Conservation (phyloP, 2,113 vertebrate genomes). For the Ageneiosus marmoratus region DNA sequence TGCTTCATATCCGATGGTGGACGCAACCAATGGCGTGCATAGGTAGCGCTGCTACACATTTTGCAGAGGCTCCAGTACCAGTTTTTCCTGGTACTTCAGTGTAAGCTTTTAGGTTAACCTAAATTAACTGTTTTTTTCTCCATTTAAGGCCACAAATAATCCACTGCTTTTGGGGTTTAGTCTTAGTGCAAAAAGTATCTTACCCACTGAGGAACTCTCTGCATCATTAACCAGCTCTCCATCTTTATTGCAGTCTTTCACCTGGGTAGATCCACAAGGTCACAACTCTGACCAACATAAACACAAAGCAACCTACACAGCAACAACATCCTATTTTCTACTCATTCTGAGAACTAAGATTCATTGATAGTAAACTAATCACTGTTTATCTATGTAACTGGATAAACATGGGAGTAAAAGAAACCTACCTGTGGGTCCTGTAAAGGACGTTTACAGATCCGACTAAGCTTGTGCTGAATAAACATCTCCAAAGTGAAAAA, state of each 20-base stretch:
- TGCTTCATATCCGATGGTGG: too few species aligned
- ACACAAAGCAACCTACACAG: not conserved
- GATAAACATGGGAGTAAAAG: not conserved
- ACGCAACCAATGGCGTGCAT: too few species aligned
- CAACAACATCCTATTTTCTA: not conserved
- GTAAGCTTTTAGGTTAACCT: not conserved
- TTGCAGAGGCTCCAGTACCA: too few species aligned
- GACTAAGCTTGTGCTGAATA: conserved; percentile 92
- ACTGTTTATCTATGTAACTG: not conserved
- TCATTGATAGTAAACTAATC: not conserved
- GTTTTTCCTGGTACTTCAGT: too few species aligned
- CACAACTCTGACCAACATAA: conserved; percentile 14
- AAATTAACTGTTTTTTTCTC: not conserved
- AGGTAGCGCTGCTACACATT: too few species aligned
- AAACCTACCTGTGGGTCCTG: conserved; percentile 53
- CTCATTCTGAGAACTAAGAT: not conserved
- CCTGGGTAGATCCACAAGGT: conserved; percentile 53
- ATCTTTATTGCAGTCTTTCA: conserved; percentile 47
- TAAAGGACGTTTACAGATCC: conserved; percentile 77
- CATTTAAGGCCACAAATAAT: not conserved
- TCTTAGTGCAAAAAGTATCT: not conserved
- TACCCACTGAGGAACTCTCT: conserved; percentile 54
- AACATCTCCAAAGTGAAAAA: conserved; percentile 92
- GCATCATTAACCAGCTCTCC: conserved; percentile 53
- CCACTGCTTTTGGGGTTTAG: not conserved